phyloP scores from a whole-genome alignment of 92 coral and sea anemone species.

The Palythoa heliodiscus region DNA sequence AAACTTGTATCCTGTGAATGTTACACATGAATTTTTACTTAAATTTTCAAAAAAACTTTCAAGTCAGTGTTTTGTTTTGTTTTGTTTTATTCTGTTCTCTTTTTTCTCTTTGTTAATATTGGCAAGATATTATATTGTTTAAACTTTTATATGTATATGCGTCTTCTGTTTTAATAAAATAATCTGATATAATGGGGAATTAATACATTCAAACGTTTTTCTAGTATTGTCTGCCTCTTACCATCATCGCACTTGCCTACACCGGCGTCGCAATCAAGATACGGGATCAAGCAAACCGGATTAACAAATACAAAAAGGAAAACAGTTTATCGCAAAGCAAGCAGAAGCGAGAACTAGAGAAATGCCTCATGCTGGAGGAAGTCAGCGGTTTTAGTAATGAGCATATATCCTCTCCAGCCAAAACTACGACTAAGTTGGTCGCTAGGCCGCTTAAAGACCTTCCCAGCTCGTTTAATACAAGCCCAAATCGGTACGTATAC shows the following conservation, averaged over 20 bases:
- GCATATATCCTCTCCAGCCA: background rate
- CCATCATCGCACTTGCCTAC: constrained; percentile 79
- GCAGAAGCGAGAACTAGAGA: constrained; percentile 18
- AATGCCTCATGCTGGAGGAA: constrained; percentile 24
- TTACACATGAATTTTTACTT: too few relatives aligned
- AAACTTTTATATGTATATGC: background rate
- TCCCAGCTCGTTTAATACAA: constrained; percentile 14
- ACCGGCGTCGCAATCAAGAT: constrained; percentile 78
- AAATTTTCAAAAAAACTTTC: too few relatives aligned
- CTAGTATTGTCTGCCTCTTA: constrained; percentile 68
- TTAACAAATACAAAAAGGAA: constrained; percentile 58
- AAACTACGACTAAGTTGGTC: background rate
- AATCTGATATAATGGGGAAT: background rate
- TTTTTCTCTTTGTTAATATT: too few relatives aligned
- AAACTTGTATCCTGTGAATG: too few relatives aligned
- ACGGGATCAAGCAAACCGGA: constrained; percentile 70
- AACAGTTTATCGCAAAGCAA: constrained; percentile 57
- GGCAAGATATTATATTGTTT: too few relatives aligned
- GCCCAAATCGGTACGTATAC: constrained; percentile 10
- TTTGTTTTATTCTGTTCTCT: too few relatives aligned
- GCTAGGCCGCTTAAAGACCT: constrained; percentile 14
- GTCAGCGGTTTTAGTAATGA: constrained; percentile 16
- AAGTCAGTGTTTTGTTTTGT: too few relatives aligned
- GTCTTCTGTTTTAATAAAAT: too few relatives aligned
- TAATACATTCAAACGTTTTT: background rate